Percentiles rank a stretch among this genome's conserved stretches.
These are phyloP conservation scores for Oryzias melastigma DNA, from an alignment of 2,113 vertebrate species.

Conservation along the genomic window DNA sequence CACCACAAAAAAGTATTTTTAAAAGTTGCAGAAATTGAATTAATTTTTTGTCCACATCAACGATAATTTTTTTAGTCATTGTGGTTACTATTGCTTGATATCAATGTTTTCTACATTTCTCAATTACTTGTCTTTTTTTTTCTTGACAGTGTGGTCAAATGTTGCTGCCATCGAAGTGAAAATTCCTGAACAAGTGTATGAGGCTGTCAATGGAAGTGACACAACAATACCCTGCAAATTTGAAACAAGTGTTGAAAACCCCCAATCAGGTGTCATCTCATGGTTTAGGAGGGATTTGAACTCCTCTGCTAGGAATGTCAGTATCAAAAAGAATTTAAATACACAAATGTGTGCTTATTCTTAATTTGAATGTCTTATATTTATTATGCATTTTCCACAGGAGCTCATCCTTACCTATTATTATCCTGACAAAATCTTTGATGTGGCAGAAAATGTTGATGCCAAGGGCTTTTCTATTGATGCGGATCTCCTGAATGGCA, in stretches of 20 bases:
- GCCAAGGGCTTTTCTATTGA: conserved; percentile 1
- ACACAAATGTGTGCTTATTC: too few relatives aligned
- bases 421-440: fast-evolving
- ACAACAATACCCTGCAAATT: conserved; percentile 63
- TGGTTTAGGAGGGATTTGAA: conserved; percentile 34
- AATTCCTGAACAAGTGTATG: conserved; percentile 3
- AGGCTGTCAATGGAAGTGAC: conserved; percentile 57
- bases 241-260: fast-evolving
- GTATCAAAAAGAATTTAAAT: background rate
- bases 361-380: too few relatives aligned
- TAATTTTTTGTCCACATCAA: too few relatives aligned
- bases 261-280: fast-evolving
- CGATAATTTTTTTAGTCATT: too few relatives aligned
- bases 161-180: conserved; percentile 16
- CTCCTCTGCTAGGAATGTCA: conserved; percentile 25
- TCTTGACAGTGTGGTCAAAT: conserved; percentile 40
- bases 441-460: background rate
- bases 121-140: background rate
- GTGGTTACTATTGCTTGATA: too few relatives aligned
- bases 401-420: background rate
- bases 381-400: conserved; percentile 31
- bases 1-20: too few relatives aligned
- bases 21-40: too few relatives aligned
- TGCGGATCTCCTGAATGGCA: background rate
- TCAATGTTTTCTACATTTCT: background rate